Conservation (phyloP, 2,888 invertebrate species). For the Leistus spinibarbis region DNA sequence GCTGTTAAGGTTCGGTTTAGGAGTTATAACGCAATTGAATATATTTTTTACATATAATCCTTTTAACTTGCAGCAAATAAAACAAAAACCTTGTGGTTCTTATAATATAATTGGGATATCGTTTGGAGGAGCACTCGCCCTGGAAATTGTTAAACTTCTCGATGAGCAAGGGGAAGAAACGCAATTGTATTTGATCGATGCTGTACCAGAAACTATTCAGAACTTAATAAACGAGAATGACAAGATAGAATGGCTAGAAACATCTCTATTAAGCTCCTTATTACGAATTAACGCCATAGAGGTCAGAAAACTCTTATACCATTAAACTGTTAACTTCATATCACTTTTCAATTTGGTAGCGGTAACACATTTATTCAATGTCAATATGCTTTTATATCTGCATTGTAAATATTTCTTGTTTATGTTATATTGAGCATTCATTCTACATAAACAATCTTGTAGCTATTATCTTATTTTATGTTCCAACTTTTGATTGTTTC, state of each 20-base stretch:
- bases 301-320: not conserved
- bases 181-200: slow-evolving; percentile 5
- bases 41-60: not conserved
- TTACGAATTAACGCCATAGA: not conserved
- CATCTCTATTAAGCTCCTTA: not conserved
- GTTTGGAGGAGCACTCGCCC: not conserved
- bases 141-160: not conserved
- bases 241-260: not conserved
- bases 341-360: no score
- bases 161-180: not conserved
- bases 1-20: not conserved
- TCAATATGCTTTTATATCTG: no score
- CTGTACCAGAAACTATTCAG: not conserved
- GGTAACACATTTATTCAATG: no score
- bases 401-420: no score
- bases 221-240: not conserved
- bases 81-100: not conserved
- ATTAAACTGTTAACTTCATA: no score
- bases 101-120: slow-evolving; percentile 6
- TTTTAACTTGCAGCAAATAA: not conserved
- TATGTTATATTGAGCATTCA: no score
- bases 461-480: no score
- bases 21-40: not conserved
- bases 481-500: no score
- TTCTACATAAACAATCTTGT: no score